Percentiles rank a stretch among this genome's conserved stretches.
Conservation (phyloP, 2,113 vertebrate genomes). For the Stegostoma tigrinum region DNA sequence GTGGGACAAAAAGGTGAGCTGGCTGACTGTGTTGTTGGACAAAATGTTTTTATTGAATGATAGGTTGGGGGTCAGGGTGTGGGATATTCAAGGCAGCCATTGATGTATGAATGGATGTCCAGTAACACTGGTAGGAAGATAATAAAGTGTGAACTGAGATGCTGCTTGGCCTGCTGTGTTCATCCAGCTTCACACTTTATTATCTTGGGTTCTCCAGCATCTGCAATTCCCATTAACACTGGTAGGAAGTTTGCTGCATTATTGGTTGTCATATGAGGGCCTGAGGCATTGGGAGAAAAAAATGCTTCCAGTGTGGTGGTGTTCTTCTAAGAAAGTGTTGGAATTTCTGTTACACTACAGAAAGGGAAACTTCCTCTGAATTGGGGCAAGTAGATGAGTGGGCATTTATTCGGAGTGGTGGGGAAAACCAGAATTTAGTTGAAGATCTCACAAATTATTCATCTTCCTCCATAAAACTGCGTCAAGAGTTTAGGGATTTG, state of each 20-base stretch:
- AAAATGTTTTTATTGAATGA: not conserved
- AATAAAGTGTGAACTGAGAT: too few relatives aligned
- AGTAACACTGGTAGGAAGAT: too few relatives aligned
- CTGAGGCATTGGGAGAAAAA: not conserved
- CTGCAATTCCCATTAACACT: too few relatives aligned
- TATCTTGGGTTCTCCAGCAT: too few relatives aligned
- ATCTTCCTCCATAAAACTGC: not conserved
- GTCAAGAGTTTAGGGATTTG: too few relatives aligned
- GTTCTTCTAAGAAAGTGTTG: not conserved
- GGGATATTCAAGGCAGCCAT: too few relatives aligned
- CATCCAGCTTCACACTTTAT: too few relatives aligned
- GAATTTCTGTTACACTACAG: not conserved
- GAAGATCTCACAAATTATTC: not conserved
- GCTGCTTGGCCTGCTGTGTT: too few relatives aligned
- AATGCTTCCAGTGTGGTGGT: not conserved
- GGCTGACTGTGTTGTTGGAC: not conserved
- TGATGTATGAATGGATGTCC: not conserved
- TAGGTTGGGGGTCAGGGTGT: too few relatives aligned
- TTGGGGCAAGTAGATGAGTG: not conserved
- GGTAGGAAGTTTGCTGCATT: not conserved
- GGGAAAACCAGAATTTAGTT: not conserved
- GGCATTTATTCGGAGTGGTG: not conserved
- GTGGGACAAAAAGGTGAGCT: conserved; percentile 89
- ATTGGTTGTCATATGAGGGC: not conserved
- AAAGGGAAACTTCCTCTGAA: not conserved